These are phyloP conservation scores for Caenorhabditis brenneri DNA, from an alignment of 1,140 invertebrate genomes.

Conservation along the genomic window DNA sequence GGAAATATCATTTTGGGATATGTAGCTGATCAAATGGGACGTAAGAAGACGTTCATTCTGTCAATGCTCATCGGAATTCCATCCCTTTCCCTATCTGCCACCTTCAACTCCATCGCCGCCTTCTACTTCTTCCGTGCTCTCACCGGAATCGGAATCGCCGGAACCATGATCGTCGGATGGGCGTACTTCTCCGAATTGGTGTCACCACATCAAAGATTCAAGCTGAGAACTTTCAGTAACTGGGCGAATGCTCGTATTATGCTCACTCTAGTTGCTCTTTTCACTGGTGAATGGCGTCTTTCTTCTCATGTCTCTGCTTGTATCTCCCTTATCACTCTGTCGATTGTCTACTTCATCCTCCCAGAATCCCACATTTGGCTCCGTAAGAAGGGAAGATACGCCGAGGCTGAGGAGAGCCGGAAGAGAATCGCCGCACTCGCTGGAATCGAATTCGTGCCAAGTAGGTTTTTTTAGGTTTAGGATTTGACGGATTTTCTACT, in stretches of 20 bases:
- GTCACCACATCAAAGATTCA: constrained; percentile 47
- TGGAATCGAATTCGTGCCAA: constrained; percentile 47
- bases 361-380: constrained; percentile 52
- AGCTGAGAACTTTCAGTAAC: constrained; percentile 50
- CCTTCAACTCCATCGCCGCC: constrained; percentile 38
- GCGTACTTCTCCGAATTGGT: constrained; percentile 51
- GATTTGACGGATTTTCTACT: too few relatives aligned
- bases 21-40: constrained; percentile 48
- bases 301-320: constrained; percentile 45
- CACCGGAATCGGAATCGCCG: constrained; percentile 51
- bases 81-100: constrained; percentile 21
- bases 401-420: constrained; percentile 41
- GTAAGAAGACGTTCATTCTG: constrained; percentile 49
- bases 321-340: constrained; percentile 44
- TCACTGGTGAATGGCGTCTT: constrained; percentile 52
- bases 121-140: constrained; percentile 46
- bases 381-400: constrained; percentile 43
- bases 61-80: constrained; percentile 50
- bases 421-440: constrained; percentile 41
- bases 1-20: constrained; percentile 50
- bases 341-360: constrained; percentile 44
- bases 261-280: constrained; percentile 45
- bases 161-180: constrained; percentile 53
- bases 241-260: constrained; percentile 51
- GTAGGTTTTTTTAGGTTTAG: neutral